A percentile compares a stretch with the other conserved stretches of the same genome.
These are phyloP conservation scores for Euphonia xanthogaster DNA, from an alignment of 2,797 vertebrate genomes.

Conservation along the genomic window DNA sequence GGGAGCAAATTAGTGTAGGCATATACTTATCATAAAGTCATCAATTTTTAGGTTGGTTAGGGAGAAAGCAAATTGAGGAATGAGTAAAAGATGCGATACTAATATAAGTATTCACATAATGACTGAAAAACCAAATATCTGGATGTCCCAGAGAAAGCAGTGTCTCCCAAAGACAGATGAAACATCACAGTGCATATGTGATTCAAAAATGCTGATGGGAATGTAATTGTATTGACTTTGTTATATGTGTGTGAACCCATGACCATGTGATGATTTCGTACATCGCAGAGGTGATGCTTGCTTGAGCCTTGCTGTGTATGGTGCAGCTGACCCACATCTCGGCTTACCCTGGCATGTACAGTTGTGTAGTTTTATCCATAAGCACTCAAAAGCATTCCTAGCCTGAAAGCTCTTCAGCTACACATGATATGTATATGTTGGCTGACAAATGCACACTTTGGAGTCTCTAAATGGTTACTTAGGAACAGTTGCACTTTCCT, in stretches of 20 bases:
- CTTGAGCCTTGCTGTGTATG: neutral
- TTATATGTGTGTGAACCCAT: neutral
- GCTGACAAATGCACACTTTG: neutral
- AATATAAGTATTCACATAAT: neutral
- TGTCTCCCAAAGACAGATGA: neutral
- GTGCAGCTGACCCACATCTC: neutral
- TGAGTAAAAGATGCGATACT: neutral
- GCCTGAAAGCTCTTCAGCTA: neutral
- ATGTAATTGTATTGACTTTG: neutral
- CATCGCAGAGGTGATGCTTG: neutral
- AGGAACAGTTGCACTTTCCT: neutral
- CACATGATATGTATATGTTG: neutral
- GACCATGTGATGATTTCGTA: neutral
- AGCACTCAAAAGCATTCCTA: neutral
- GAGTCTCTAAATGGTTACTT: neutral
- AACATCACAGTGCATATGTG: neutral
- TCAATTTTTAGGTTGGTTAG: neutral
- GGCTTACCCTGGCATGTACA: neutral
- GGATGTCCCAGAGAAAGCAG: neutral
- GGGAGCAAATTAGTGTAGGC: neutral
- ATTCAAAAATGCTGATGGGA: neutral
- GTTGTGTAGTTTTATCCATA: neutral
- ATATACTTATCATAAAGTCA: neutral
- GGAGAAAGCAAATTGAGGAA: neutral
- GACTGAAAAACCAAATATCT: neutral